Evolutionary conservation across 2,888 invertebrate species (phyloP).

Genomic region (Ctenicera cuprea): DNA sequence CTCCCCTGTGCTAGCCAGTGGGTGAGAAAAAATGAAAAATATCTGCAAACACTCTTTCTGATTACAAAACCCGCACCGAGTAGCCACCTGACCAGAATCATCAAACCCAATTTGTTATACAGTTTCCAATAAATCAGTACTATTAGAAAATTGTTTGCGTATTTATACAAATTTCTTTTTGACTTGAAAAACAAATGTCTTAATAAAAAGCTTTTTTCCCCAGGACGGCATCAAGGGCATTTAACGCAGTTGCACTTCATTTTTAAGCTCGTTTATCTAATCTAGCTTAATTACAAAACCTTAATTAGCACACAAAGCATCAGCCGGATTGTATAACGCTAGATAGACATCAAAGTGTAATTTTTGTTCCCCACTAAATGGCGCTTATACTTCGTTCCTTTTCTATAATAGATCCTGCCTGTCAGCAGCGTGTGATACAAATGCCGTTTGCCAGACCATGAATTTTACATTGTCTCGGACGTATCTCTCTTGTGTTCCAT

Average conservation of each 20-base stretch:
- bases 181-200: too few relatives aligned
- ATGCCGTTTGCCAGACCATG: slow-evolving; percentile 42
- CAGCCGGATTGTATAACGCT: slow-evolving; percentile 19
- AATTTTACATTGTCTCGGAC: slow-evolving; percentile 40
- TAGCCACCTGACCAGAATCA: too few relatives aligned
- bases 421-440: slow-evolving; percentile 38
- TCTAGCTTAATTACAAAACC: slow-evolving; percentile 30
- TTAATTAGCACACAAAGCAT: slow-evolving; percentile 39
- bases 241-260: slow-evolving; percentile 14
- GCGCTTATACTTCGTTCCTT: slow-evolving; percentile 17
- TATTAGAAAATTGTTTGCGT: too few relatives aligned
- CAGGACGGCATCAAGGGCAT: not conserved
- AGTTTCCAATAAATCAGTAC: too few relatives aligned
- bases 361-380: slow-evolving; percentile 30
- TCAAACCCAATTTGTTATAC: too few relatives aligned
- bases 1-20: too few relatives aligned
- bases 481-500: slow-evolving; percentile 30
- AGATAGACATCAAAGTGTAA: slow-evolving; percentile 35
- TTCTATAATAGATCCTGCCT: slow-evolving; percentile 34
- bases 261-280: slow-evolving; percentile 35
- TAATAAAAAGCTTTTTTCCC: not conserved
- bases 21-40: too few relatives aligned
- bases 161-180: too few relatives aligned
- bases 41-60: too few relatives aligned
- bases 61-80: too few relatives aligned